phyloP scores from a whole-genome alignment of 2,797 vertebrate species.

The Chaunax sp. region DNA sequence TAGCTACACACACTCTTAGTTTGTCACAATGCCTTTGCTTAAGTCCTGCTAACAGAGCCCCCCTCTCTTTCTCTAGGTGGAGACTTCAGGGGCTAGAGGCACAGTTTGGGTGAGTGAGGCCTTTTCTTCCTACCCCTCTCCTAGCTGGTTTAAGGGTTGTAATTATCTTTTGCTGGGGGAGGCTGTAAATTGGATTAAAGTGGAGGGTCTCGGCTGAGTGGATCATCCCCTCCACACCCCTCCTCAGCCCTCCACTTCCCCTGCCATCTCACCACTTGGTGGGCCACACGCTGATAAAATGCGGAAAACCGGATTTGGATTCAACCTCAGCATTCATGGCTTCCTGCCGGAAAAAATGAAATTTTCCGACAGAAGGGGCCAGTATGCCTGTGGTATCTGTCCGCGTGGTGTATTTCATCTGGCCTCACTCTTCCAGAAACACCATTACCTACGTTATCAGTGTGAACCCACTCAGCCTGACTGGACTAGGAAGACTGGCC shows the following conservation, averaged over 20 bases:
- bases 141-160: conserved; percentile 92
- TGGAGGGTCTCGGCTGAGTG: conserved; percentile 93
- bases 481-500: conserved; percentile 81
- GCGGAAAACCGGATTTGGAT: conserved; percentile 94
- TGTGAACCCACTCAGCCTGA: conserved; percentile 85
- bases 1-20: conserved; percentile 86
- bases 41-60: conserved; percentile 80
- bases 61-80: conserved; percentile 75
- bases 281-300: conserved; percentile 94
- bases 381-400: conserved; percentile 91
- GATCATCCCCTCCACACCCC: conserved; percentile 81
- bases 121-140: conserved; percentile 81
- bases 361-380: conserved; percentile 93
- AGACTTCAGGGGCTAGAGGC: conserved; percentile 81
- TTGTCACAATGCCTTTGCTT: conserved; percentile 85
- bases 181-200: conserved; percentile 98
- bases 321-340: conserved; percentile 92
- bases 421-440: conserved; percentile 94
- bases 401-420: conserved; percentile 89
- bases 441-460: conserved; percentile 91
- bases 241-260: conserved; percentile 55
- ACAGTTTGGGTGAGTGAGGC: conserved; percentile 83
- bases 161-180: conserved; percentile 95
- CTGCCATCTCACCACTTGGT: conserved; percentile 91
- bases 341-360: conserved; percentile 94